These are phyloP conservation scores for Sapajus apella DNA, from an alignment of 2,113 vertebrate species.

Conservation along the genomic window DNA sequence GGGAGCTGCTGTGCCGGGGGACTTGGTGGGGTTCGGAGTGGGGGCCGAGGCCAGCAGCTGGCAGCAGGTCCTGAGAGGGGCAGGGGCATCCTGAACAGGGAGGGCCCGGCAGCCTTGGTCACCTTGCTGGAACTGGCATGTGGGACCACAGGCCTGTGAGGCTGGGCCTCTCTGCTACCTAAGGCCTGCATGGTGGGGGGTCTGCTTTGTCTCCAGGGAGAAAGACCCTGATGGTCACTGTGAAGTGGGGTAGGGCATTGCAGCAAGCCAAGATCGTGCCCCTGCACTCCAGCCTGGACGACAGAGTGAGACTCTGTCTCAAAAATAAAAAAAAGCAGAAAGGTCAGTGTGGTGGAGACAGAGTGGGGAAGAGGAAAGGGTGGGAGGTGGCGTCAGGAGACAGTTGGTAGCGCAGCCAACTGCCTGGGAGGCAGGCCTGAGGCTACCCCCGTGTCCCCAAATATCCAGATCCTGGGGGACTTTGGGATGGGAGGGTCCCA, in stretches of 20 bases:
- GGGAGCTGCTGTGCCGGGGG: not conserved
- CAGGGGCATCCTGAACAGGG: not conserved
- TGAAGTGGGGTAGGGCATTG: rapidly evolving
- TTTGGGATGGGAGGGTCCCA: no score
- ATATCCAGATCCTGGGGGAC: not conserved
- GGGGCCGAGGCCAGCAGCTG: not conserved
- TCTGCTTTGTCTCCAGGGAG: not conserved
- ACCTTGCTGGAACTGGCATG: not conserved
- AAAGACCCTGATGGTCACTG: not conserved
- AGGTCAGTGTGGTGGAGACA: no score
- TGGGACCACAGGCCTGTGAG: not conserved
- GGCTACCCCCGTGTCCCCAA: not conserved
- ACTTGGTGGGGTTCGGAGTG: not conserved
- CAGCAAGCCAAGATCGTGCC: no score
- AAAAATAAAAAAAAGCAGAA: no score
- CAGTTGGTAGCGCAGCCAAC: not conserved
- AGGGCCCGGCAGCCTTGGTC: rapidly evolving
- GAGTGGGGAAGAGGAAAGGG: no score
- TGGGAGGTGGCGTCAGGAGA: no score
- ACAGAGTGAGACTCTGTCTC: no score
- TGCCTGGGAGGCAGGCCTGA: not conserved
- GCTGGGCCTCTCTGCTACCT: not conserved
- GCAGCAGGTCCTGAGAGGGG: not conserved
- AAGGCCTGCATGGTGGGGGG: not conserved
- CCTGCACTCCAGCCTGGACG: no score